phyloP scores from a whole-genome alignment of 2,797 vertebrate genomes.

The Diceros bicornis region DNA sequence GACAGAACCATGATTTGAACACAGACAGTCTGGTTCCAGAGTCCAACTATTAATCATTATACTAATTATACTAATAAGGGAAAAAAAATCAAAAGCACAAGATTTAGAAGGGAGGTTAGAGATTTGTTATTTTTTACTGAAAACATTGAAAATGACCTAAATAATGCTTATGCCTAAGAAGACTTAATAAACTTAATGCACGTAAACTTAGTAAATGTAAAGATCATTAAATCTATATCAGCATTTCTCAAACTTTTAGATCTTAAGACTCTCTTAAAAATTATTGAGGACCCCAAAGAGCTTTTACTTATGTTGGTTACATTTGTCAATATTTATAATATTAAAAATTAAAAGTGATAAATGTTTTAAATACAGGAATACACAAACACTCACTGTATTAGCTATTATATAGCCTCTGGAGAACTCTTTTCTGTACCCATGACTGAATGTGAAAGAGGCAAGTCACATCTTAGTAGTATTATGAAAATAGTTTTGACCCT shows the following conservation, averaged over 20 bases:
- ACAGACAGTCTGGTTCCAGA: background rate
- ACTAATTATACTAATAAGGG: background rate
- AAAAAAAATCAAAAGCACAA: background rate
- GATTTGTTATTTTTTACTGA: background rate
- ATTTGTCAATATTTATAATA: background rate
- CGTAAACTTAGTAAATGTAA: background rate
- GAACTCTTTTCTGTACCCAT: background rate
- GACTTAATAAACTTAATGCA: background rate
- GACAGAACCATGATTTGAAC: background rate
- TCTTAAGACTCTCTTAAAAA: constrained; percentile 26
- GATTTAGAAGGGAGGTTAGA: constrained; percentile 27
- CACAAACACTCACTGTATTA: background rate
- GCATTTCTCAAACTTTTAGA: constrained; percentile 1
- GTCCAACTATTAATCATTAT: background rate
- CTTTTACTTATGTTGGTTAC: background rate
- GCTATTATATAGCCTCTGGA: background rate
- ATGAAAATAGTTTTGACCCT: background rate
- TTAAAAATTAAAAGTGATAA: constrained; percentile 25
- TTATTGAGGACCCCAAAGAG: background rate
- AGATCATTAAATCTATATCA: background rate
- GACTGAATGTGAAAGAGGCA: constrained; percentile 16
- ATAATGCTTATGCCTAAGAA: background rate
- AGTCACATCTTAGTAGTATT: background rate
- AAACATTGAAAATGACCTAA: background rate
- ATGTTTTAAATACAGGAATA: background rate